These are phyloP conservation scores for Phyllotreta striolata DNA, from an alignment of 2,888 invertebrate species.

Conservation along the genomic window DNA sequence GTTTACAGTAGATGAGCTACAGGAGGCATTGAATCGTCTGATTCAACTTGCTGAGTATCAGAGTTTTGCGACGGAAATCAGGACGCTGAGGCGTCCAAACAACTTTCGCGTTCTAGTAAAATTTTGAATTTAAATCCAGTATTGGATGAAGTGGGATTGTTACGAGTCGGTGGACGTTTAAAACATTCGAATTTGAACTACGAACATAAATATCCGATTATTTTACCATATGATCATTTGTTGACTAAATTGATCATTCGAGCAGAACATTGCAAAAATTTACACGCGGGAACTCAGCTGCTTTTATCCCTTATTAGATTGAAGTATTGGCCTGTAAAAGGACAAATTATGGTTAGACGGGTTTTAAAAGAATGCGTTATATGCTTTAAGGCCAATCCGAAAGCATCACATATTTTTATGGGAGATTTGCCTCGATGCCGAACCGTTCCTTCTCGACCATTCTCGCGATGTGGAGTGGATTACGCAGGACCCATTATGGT, in stretches of 20 bases:
- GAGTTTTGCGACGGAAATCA: too few relatives aligned
- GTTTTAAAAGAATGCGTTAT: background rate
- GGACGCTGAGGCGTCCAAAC: too few relatives aligned
- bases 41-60: too few relatives aligned
- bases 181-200: conserved; percentile 12
- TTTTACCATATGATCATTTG: conserved; percentile 3
- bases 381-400: background rate
- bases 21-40: too few relatives aligned
- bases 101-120: too few relatives aligned
- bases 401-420: background rate
- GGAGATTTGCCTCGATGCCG: background rate
- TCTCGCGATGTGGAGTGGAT: background rate
- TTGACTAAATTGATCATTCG: background rate
- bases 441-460: too few relatives aligned
- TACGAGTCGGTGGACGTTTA: conserved; percentile 4
- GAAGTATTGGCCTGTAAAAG: background rate
- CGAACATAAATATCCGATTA: conserved; percentile 7
- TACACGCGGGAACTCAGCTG: background rate
- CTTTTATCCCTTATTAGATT: background rate
- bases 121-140: background rate
- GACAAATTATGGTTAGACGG: background rate
- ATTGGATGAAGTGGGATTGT: background rate
- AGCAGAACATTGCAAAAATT: background rate
- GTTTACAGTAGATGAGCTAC: too few relatives aligned
- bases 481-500: conserved; percentile 5